Conservation (phyloP, 2,888 invertebrate genomes). For the Mesopsocus fuscifrons region DNA sequence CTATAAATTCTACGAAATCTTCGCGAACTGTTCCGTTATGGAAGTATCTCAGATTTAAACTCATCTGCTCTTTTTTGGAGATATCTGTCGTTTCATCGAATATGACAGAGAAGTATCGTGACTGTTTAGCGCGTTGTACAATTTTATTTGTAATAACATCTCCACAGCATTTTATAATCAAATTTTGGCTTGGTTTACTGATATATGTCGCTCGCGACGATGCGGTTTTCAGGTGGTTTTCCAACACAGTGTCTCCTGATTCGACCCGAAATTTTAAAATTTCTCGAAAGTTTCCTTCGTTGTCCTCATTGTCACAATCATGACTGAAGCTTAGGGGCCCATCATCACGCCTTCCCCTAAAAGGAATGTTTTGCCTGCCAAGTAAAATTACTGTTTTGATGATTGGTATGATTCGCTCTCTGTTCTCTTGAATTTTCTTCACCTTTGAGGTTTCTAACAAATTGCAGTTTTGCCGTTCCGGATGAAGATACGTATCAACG, state of each 20-base stretch:
- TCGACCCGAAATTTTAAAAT: constrained; percentile 17
- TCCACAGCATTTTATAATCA: constrained; percentile 18
- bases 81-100: constrained; percentile 21
- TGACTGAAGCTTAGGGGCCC: constrained; percentile 11
- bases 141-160: constrained; percentile 17
- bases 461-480: constrained; percentile 4
- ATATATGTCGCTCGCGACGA: constrained; percentile 17
- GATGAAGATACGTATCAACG: constrained; percentile 2
- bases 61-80: constrained; percentile 19
- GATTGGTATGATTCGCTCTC: constrained; percentile 14
- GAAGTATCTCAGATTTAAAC: constrained; percentile 18
- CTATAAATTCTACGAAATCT: constrained; percentile 18
- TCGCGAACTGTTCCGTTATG: constrained; percentile 13
- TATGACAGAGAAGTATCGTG: constrained; percentile 17
- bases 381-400: constrained; percentile 16
- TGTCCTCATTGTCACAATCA: constrained; percentile 4
- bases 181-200: constrained; percentile 20
- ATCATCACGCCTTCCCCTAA: constrained; percentile 17
- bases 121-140: constrained; percentile 13
- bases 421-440: constrained; percentile 8
- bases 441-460: background rate
- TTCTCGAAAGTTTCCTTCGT: constrained; percentile 17
- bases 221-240: constrained; percentile 17
- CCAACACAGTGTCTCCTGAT: constrained; percentile 17
- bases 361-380: constrained; percentile 18